Conservation (phyloP, 2,113 vertebrate species). For the Albula goreensis region DNA sequence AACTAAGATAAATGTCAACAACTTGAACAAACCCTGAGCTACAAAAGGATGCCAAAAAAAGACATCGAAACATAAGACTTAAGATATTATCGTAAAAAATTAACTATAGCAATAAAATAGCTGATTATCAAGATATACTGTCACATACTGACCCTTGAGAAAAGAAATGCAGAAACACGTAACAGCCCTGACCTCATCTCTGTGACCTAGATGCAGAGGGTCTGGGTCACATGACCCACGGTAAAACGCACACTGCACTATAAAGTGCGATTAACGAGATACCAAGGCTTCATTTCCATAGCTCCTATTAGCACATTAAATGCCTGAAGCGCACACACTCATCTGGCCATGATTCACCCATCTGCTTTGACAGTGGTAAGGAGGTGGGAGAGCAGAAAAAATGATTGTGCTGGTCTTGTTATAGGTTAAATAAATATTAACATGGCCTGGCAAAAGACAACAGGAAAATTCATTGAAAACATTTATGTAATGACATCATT, state of each 20-base stretch:
- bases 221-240: neutral
- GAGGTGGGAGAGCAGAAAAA: neutral
- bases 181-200: neutral
- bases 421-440: neutral
- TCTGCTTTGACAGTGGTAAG: neutral
- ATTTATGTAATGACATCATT: neutral
- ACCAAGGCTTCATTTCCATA: neutral
- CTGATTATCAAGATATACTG: constrained; percentile 36
- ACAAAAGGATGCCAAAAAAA: constrained; percentile 45
- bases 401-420: neutral
- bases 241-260: neutral
- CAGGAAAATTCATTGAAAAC: neutral
- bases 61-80: constrained; percentile 47
- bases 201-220: neutral
- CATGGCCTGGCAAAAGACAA: neutral
- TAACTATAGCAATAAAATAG: constrained; percentile 2
- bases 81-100: constrained; percentile 30
- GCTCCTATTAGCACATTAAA: neutral
- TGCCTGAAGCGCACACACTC: neutral
- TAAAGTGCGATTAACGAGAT: neutral
- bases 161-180: neutral
- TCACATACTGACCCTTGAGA: constrained; percentile 10
- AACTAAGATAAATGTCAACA: constrained; percentile 31
- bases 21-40: constrained; percentile 66
- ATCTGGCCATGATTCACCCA: neutral